Conservation (phyloP, 2,888 invertebrate species). For the Acrobasis repandana region DNA sequence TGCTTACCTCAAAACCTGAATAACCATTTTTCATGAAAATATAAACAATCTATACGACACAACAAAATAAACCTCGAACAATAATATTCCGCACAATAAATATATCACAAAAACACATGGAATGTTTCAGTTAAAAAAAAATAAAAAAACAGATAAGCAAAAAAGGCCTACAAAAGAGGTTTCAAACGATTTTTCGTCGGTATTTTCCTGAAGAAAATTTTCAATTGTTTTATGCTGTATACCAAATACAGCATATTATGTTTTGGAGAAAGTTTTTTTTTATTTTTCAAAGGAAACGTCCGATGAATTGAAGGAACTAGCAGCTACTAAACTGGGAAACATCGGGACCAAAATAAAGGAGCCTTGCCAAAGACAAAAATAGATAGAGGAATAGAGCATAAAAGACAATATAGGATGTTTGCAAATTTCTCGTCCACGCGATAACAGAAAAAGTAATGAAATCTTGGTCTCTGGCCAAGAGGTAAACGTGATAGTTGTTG, state of each 20-base stretch:
- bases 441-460: background rate
- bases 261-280: slow-evolving; percentile 35
- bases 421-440: background rate
- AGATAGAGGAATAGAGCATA: slow-evolving; percentile 38
- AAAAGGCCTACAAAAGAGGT: slow-evolving; percentile 29
- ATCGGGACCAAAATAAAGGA: slow-evolving; percentile 41
- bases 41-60: slow-evolving; percentile 36
- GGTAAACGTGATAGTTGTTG: background rate
- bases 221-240: slow-evolving; percentile 52
- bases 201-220: slow-evolving; percentile 55
- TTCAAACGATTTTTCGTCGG: slow-evolving; percentile 53
- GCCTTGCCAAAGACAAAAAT: slow-evolving; percentile 65
- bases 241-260: slow-evolving; percentile 68
- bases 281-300: slow-evolving; percentile 39
- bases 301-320: slow-evolving; percentile 37
- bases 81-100: slow-evolving; percentile 41
- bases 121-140: slow-evolving; percentile 48
- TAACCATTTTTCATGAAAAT: slow-evolving; percentile 56
- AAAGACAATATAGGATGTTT: slow-evolving; percentile 19
- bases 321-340: slow-evolving; percentile 53
- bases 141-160: slow-evolving; percentile 22
- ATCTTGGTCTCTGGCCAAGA: slow-evolving; percentile 1
- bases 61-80: slow-evolving; percentile 41
- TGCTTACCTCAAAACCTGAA: slow-evolving; percentile 54
- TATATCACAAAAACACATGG: slow-evolving; percentile 56